Conservation (phyloP, 2,888 invertebrate genomes). For the Oscheius sp. region DNA sequence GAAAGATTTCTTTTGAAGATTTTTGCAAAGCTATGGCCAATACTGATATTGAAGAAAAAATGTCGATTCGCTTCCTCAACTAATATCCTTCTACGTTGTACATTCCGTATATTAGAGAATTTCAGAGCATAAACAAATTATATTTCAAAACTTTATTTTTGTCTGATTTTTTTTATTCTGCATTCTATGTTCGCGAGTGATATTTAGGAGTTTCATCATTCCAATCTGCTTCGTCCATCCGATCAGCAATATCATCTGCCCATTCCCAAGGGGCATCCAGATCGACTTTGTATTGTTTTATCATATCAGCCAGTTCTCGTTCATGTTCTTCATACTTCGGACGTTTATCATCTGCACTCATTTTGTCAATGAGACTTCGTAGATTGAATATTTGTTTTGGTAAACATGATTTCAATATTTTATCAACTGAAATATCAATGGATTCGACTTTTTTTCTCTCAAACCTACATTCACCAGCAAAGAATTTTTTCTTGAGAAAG, state of each 20-base stretch:
- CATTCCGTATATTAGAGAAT: too few species aligned
- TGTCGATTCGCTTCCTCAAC: slow-evolving; percentile 97
- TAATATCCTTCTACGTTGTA: slow-evolving; percentile 75
- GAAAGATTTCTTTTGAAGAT: slow-evolving; percentile 95
- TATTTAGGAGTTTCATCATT: not conserved
- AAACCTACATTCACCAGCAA: not conserved
- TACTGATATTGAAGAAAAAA: slow-evolving; percentile 98
- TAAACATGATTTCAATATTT: not conserved
- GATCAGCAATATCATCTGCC: not conserved
- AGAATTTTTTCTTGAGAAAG: slow-evolving; percentile 8
- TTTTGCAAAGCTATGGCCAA: slow-evolving; percentile 85
- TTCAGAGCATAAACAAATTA: too few species aligned
- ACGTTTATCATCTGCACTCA: not conserved
- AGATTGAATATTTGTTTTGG: slow-evolving; percentile 17
- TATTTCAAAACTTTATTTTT: too few species aligned
- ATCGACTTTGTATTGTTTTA: slow-evolving; percentile 4
- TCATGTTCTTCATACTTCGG: slow-evolving; percentile 9
- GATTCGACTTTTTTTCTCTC: too few species aligned
- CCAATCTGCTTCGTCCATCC: slow-evolving; percentile 11
- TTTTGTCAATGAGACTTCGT: not conserved
- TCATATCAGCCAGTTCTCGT: slow-evolving; percentile 13
- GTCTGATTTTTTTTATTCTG: too few species aligned
- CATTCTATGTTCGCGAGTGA: too few species aligned
- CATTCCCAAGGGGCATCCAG: slow-evolving; percentile 12
- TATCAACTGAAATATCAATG: too few species aligned